phyloP scores from a whole-genome alignment of 2,888 invertebrate species.

The Cheilosia impressa region DNA sequence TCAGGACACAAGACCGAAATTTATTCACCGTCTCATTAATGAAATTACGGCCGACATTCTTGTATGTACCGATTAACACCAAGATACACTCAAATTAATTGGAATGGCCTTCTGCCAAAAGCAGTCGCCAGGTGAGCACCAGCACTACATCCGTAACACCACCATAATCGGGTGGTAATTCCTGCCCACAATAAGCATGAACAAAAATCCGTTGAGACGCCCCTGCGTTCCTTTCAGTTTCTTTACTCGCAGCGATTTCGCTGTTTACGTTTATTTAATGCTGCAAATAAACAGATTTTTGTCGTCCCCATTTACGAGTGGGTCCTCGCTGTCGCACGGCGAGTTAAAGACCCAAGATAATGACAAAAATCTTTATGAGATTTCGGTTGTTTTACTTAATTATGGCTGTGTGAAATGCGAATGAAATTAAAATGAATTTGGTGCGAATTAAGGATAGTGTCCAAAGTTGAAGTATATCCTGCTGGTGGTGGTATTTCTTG shows the following conservation, averaged over 20 bases:
- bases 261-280: constrained; percentile 60
- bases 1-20: not conserved
- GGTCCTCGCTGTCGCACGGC: constrained; percentile 27
- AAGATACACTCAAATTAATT: constrained; percentile 60
- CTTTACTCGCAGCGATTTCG: constrained; percentile 46
- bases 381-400: constrained; percentile 67
- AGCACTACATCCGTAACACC: constrained; percentile 13
- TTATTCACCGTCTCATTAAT: constrained; percentile 31
- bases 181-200: constrained; percentile 10
- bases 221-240: not conserved
- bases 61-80: constrained; percentile 34
- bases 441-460: constrained; percentile 60
- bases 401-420: constrained; percentile 58
- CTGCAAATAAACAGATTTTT: constrained; percentile 54
- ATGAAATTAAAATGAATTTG: constrained; percentile 68
- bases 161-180: constrained; percentile 58
- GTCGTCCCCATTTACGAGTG: constrained; percentile 23
- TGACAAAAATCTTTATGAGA: constrained; percentile 63
- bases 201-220: constrained; percentile 7
- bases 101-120: constrained; percentile 20
- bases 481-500: constrained; percentile 18
- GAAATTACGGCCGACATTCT: constrained; percentile 36
- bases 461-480: constrained; percentile 34
- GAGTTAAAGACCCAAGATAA: constrained; percentile 49
- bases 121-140: constrained; percentile 31